phyloP scores from a whole-genome alignment of 2,888 invertebrate species.

The Iselma pallidipennis region DNA sequence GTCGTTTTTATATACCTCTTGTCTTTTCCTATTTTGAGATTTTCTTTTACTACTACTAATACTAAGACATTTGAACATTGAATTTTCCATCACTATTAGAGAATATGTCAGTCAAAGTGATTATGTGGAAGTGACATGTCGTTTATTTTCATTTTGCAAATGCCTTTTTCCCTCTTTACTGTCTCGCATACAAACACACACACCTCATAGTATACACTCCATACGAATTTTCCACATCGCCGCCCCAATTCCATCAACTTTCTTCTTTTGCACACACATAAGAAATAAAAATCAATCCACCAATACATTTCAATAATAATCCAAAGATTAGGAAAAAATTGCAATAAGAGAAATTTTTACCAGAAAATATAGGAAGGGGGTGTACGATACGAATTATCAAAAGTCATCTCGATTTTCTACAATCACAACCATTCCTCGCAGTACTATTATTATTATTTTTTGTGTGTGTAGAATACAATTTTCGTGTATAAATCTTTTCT shows the following conservation, averaged over 20 bases:
- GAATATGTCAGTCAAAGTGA: slow-evolving; percentile 21
- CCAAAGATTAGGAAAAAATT: not conserved
- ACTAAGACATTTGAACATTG: not conserved
- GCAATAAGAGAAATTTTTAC: too few species aligned
- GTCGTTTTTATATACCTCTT: slow-evolving; percentile 17
- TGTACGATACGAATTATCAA: slow-evolving; percentile 19
- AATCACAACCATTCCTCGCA: slow-evolving; percentile 8
- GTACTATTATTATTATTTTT: slow-evolving; percentile 15
- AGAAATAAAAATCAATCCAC: not conserved
- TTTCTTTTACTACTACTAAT: too few species aligned
- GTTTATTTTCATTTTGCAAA: slow-evolving; percentile 26
- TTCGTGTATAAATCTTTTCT: too few species aligned
- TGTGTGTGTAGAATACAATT: slow-evolving; percentile 10
- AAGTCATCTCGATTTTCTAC: slow-evolving; percentile 26
- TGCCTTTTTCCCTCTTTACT: slow-evolving; percentile 7
- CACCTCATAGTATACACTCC: not conserved
- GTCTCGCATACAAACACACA: too few species aligned
- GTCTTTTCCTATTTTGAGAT: too few species aligned
- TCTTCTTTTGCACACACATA: not conserved
- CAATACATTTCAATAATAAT: not conserved
- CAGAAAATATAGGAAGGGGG: not conserved
- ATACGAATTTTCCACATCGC: not conserved
- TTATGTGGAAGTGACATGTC: slow-evolving; percentile 22
- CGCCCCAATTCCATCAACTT: not conserved
- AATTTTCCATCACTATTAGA: slow-evolving; percentile 12